Evolutionary conservation across 2,797 vertebrate genomes (phyloP), one percentile per base, ranked within the genome.

Genomic region (Allobates femoralis): DNA sequence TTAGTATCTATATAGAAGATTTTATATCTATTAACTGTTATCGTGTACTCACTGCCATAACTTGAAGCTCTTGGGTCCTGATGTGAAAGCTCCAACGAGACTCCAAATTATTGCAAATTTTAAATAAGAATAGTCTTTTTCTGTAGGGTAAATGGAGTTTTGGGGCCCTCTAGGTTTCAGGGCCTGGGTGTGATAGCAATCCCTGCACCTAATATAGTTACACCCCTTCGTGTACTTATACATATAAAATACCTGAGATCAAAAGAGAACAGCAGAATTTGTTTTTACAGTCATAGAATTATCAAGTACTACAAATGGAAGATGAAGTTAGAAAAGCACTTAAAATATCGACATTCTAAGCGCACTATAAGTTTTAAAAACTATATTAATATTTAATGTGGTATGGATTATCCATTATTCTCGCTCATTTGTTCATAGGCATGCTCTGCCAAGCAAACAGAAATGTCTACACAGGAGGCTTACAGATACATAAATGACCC

Each of bases 351-450:
- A 16, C 66, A 84, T 82, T 79, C 56, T 87, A 83, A 87, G 80
- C 71, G 58, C 75, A 83, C 26, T 55, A 84, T 71, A 84, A 53
- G 73, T 79, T 84, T 56, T 66, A 78, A 77, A 83, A 51, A 19
- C 71, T 34, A 12, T n/a, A 84, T 87, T 64, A 84, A 87, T 87
- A 87, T 77, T 84, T 87, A 87, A 87, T 87, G 60, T 79, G 53
- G 15, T 84, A 87, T 79, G 41, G 64, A 87, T 78, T 71, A 79
- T 62, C 64, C 66, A 83, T 87, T 84, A 83, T 64, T 87, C 53
- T 56, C 73, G 66, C 23, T 74, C 62, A 79, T 83, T 83, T 76
- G 32, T 62, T 87, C 64, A 69, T 71, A 83, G 51, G 56, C 55
- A 23, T n/a, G 23, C 23, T 50, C 71, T 60, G 74, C 19, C 81